These are phyloP conservation scores for Phyllostomus discolor DNA, from an alignment of 2,113 vertebrate genomes.

Conservation along the genomic window DNA sequence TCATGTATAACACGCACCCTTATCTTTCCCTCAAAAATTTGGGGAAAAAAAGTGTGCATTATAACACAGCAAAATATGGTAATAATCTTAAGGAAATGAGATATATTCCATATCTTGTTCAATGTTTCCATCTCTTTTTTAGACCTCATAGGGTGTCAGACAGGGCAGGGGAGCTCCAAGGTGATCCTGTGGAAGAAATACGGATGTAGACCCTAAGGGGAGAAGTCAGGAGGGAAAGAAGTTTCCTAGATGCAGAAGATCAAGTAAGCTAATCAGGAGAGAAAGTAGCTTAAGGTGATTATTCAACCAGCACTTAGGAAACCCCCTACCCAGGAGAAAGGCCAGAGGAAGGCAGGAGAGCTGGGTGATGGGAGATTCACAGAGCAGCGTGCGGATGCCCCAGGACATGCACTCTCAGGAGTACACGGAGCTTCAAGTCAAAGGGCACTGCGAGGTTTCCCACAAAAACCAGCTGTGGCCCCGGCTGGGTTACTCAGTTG, in stretches of 20 bases:
- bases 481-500: too few species aligned
- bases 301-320: background rate
- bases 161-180: background rate
- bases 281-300: background rate
- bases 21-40: too few species aligned
- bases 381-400: background rate
- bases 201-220: background rate
- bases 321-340: background rate
- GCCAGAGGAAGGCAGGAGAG: background rate
- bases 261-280: background rate
- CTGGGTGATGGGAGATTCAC: background rate
- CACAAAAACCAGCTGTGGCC: background rate
- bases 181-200: background rate
- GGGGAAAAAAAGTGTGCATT: too few species aligned
- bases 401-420: background rate
- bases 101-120: background rate
- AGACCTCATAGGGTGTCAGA: background rate
- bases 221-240: background rate
- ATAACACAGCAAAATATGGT: too few species aligned
- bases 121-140: background rate
- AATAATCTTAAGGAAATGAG: background rate
- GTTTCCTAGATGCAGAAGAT: background rate
- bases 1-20: too few species aligned
- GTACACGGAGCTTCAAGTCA: background rate
- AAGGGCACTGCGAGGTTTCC: background rate